These are phyloP conservation scores for Babyrousa celebensis DNA, from an alignment of 2,797 vertebrate genomes.

Conservation along the genomic window DNA sequence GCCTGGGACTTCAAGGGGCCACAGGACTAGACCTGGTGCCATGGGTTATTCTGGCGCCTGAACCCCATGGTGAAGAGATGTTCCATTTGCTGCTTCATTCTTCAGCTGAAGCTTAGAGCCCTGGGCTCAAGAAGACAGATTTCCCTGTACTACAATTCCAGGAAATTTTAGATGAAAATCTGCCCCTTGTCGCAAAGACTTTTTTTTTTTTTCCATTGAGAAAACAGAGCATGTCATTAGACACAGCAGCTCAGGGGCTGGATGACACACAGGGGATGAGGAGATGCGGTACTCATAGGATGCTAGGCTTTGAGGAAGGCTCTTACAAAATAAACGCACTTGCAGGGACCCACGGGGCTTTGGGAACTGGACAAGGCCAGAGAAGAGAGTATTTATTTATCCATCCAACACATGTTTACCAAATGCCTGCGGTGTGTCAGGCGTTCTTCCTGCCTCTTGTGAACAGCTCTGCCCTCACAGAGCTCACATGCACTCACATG, in stretches of 20 bases:
- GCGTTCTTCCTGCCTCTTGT: not conserved
- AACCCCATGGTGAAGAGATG: not conserved
- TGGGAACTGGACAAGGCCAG: not conserved
- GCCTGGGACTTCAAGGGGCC: not conserved
- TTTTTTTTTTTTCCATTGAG: slow-evolving; percentile 33
- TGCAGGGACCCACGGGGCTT: not conserved
- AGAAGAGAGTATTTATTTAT: not conserved
- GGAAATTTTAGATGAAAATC: slow-evolving; percentile 74
- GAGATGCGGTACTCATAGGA: not conserved
- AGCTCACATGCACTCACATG: not conserved
- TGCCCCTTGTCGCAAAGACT: slow-evolving; percentile 8
- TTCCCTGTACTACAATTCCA: slow-evolving; percentile 41
- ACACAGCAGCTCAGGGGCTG: not conserved
- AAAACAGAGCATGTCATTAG: slow-evolving; percentile 39
- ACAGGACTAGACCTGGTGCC: not conserved
- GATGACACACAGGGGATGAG: not conserved
- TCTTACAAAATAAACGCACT: not conserved
- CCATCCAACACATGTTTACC: not conserved
- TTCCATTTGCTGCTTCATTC: not conserved
- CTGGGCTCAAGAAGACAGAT: slow-evolving; percentile 36
- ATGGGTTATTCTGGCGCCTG: not conserved
- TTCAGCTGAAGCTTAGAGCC: slow-evolving; percentile 39
- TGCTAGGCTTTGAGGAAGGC: not conserved
- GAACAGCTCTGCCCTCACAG: not conserved
- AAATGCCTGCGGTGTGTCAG: not conserved